Evolutionary conservation across 92 coral and sea anemone genomes (phyloP), one percentile per base, ranked within the genome.

Genomic region (Bergia puertoricense): DNA sequence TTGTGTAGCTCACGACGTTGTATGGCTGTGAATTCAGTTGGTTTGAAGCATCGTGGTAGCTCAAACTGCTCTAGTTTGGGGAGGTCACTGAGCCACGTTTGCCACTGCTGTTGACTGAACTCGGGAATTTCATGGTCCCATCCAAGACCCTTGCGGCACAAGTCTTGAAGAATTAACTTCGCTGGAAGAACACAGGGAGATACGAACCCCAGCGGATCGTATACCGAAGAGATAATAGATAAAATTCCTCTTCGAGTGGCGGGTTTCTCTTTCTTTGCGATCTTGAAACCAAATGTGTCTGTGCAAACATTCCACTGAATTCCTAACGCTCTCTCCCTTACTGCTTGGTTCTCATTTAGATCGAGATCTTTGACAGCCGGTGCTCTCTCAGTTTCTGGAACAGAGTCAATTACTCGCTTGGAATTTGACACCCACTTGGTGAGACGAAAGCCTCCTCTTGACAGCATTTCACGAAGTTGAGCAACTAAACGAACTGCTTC

Each of bases 121-220:
- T 86, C 77, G 1, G 89, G 79, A 39, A 86, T 59, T 39, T 23
- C 22, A 4, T 88, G 79, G 59, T 88, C 90, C 90, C 44, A 88
- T 57, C 59, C 77, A 3, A 88, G 77, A 9, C 67, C 79, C 0
- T 6, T 30, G 30, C 30, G 30, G 30, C 30, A 30, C 30, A 30
- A 30, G 30, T 30, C 30, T 30, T 30, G 30, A 30, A 30, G 30
- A 30, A 30, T 30, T 30, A 30, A 30, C 30, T 30, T 30, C 30
- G 30, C 30, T 30, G 30, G 30, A 30, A 30, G 30, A 30, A 30
- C 30, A 30, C 30, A 30, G 30, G 30, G 30, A 30, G 30, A 30
- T 30, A 30, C 30, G 30, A 30, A 30, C 30, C 30, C 30, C 30
- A 30, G 30, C 30, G 30, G 30, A 30, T 30, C 30, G 30, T 30